Conservation (phyloP, 1,140 invertebrate species). For the Paraescarpia echinospica region DNA sequence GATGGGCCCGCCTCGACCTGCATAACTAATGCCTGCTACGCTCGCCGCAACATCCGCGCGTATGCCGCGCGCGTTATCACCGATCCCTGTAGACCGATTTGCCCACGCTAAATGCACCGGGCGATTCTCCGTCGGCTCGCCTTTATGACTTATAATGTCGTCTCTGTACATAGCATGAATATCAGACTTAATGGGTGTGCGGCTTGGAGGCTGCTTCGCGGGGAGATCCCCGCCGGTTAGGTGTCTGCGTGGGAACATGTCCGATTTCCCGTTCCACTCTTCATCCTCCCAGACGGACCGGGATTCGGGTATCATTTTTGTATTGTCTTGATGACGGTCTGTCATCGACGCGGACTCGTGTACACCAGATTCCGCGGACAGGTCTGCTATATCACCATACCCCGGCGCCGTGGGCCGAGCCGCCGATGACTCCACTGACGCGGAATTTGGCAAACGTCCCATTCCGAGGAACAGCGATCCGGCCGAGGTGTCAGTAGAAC, state of each 20-base stretch:
- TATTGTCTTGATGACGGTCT: neutral
- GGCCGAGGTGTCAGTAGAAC: neutral
- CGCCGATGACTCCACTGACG: neutral
- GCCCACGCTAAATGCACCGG: neutral
- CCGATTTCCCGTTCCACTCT: neutral
- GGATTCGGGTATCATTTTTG: neutral
- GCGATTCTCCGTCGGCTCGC: neutral
- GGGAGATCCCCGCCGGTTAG: neutral
- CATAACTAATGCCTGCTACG: neutral
- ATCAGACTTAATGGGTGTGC: neutral
- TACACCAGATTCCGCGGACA: neutral
- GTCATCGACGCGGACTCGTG: neutral
- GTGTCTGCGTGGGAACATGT: neutral
- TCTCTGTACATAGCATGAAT: conserved; percentile 5
- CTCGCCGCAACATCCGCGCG: neutral
- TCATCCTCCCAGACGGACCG: neutral
- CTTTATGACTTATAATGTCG: neutral
- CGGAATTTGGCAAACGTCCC: neutral
- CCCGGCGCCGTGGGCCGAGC: too few relatives aligned
- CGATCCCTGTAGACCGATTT: neutral
- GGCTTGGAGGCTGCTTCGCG: neutral
- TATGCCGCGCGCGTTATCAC: neutral
- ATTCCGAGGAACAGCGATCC: neutral
- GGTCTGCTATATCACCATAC: neutral
- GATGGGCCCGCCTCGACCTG: neutral